A percentile compares a stretch with the other conserved stretches of the same genome.
Evolutionary conservation across 2,888 invertebrate species (phyloP).

Genomic region (Priocnemis perturbator): DNA sequence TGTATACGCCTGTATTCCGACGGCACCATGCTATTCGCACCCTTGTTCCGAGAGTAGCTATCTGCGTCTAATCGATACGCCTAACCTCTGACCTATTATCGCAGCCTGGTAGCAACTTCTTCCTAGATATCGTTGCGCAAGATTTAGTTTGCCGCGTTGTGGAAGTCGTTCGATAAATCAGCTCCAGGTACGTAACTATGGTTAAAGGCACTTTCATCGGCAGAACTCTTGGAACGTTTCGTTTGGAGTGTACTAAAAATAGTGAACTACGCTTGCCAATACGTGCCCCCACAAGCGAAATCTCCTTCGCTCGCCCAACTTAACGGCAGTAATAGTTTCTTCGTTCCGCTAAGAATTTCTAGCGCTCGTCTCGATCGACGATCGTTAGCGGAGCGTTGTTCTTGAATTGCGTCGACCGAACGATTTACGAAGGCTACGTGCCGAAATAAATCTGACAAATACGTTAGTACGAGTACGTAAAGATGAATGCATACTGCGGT

Average conservation of each 20-base stretch:
- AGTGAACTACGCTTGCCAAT: constrained; percentile 20
- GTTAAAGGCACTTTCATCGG: constrained; percentile 38
- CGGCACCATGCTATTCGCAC: constrained; percentile 34
- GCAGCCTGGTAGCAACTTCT: constrained; percentile 38
- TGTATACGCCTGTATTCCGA: too few species aligned
- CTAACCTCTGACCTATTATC: constrained; percentile 61
- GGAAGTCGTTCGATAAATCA: constrained; percentile 46
- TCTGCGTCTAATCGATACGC: constrained; percentile 55
- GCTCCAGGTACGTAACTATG: constrained; percentile 23
- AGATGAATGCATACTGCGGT: too few species aligned
- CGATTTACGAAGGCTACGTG: too few species aligned
- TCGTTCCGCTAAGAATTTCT: too few species aligned
- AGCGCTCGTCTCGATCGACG: too few species aligned
- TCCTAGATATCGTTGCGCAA: constrained; percentile 54
- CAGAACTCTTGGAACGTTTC: constrained; percentile 11
- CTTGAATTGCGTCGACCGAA: too few species aligned
- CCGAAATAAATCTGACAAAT: too few species aligned
- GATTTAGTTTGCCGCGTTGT: constrained; percentile 43
- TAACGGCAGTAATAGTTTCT: too few species aligned
- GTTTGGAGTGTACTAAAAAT: constrained; percentile 33
- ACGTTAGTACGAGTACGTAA: too few species aligned
- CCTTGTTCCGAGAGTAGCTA: constrained; percentile 48
- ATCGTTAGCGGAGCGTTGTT: too few species aligned
- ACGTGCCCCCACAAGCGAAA: too few species aligned
- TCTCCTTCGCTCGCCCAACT: too few species aligned